These are phyloP conservation scores for Cynaeus angustus DNA, from an alignment of 2,888 invertebrate genomes.

Conservation along the genomic window DNA sequence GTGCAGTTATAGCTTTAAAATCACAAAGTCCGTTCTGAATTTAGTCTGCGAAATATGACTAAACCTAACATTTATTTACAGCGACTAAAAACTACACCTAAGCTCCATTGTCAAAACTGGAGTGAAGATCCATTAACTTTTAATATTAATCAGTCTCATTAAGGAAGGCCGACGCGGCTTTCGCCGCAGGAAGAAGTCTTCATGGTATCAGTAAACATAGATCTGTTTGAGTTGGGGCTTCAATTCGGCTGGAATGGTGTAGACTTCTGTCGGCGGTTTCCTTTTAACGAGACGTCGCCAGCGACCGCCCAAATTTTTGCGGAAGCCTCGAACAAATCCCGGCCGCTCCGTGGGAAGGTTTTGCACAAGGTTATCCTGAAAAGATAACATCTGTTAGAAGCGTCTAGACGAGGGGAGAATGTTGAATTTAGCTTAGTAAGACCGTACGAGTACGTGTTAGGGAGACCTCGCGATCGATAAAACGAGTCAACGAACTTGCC, in stretches of 20 bases:
- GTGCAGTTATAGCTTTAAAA: slow-evolving; percentile 57
- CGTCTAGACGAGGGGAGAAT: slow-evolving; percentile 25
- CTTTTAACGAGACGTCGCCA: slow-evolving; percentile 90
- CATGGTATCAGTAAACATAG: slow-evolving; percentile 82
- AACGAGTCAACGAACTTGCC: slow-evolving; percentile 31
- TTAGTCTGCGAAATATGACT: slow-evolving; percentile 42
- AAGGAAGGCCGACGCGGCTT: slow-evolving; percentile 62
- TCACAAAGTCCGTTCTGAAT: slow-evolving; percentile 55
- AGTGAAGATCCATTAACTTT: slow-evolving; percentile 48
- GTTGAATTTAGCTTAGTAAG: slow-evolving; percentile 33
- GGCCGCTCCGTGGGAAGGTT: slow-evolving; percentile 79
- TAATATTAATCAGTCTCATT: slow-evolving; percentile 67
- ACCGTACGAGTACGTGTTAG: slow-evolving; percentile 27
- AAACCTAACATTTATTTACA: slow-evolving; percentile 46
- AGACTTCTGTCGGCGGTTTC: slow-evolving; percentile 87
- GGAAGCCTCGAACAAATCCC: slow-evolving; percentile 86
- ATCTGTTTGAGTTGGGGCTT: slow-evolving; percentile 92
- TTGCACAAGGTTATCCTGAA: slow-evolving; percentile 87
- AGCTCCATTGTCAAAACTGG: slow-evolving; percentile 46
- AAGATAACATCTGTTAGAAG: slow-evolving; percentile 65
- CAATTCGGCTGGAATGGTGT: slow-evolving; percentile 90
- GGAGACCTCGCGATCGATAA: slow-evolving; percentile 26
- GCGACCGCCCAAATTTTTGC: slow-evolving; percentile 89
- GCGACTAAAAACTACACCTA: slow-evolving; percentile 48
- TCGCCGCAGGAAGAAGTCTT: slow-evolving; percentile 45